Evolutionary conservation across 2,113 vertebrate genomes (phyloP).

Genomic region (Podilymbus podiceps): DNA sequence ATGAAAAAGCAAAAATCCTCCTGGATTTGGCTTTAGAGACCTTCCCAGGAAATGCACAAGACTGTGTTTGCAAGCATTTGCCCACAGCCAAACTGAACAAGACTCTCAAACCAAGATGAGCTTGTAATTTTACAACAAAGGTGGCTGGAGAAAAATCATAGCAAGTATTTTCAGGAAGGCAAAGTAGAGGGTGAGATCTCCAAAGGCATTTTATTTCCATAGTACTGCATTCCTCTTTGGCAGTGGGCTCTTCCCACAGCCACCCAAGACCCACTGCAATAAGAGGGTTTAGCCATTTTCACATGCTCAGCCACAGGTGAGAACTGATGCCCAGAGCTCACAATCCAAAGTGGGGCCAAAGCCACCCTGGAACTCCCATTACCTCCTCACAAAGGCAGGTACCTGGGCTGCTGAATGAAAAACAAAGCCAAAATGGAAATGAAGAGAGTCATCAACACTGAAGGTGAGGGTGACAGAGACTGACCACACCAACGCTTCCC

Average conservation of each 20-base stretch:
- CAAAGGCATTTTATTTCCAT: background rate
- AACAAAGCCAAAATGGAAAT: background rate
- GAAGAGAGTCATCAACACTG: background rate
- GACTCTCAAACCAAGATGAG: background rate
- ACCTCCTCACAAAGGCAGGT: background rate
- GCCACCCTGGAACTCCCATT: background rate
- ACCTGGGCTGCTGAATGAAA: background rate
- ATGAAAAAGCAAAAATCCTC: background rate
- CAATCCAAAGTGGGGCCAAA: background rate
- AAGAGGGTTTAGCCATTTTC: background rate
- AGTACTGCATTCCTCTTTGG: background rate
- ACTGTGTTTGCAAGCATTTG: background rate
- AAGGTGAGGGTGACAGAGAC: background rate
- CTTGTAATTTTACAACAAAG: background rate
- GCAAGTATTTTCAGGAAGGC: background rate
- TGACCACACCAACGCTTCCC: background rate
- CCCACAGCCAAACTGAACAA: background rate
- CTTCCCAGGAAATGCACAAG: background rate
- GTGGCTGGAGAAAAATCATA: background rate
- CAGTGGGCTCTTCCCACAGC: background rate
- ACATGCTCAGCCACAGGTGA: accelerated
- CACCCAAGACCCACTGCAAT: background rate
- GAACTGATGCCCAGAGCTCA: background rate
- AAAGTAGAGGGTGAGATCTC: background rate
- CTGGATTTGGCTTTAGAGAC: background rate